These are phyloP conservation scores for Rattus rattus DNA, from an alignment of 2,113 vertebrate genomes.

Conservation along the genomic window DNA sequence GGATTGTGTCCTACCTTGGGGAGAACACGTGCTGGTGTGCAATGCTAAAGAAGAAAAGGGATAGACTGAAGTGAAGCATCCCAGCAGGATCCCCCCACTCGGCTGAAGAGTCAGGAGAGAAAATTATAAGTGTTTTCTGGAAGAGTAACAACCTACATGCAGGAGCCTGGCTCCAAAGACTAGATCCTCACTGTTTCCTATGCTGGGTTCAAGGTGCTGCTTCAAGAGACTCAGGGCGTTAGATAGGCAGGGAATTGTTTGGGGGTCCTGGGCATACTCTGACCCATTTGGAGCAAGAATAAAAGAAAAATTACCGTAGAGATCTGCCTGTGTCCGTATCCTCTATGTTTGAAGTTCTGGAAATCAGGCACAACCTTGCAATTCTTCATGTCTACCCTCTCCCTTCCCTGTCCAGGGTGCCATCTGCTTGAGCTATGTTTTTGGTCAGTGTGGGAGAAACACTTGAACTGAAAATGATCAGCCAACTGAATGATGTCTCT, in stretches of 20 bases:
- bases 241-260: background rate
- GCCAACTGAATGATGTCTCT: background rate
- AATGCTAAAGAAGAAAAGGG: background rate
- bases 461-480: background rate
- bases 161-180: background rate
- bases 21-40: background rate
- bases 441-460: background rate
- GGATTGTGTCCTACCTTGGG: too few relatives aligned
- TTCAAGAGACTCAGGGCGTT: background rate
- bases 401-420: background rate
- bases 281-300: background rate
- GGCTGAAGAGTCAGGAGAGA: background rate
- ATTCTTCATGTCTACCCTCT: background rate
- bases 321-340: background rate
- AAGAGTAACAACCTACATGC: background rate
- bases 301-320: too few relatives aligned
- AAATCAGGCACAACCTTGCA: background rate
- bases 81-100: background rate
- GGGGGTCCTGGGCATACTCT: background rate
- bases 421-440: too few relatives aligned
- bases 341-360: background rate
- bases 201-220: background rate
- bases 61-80: background rate
- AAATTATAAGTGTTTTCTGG: background rate
- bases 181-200: background rate